These are phyloP conservation scores for Augiades crinisus DNA, from an alignment of 2,888 invertebrate species.

Conservation along the genomic window DNA sequence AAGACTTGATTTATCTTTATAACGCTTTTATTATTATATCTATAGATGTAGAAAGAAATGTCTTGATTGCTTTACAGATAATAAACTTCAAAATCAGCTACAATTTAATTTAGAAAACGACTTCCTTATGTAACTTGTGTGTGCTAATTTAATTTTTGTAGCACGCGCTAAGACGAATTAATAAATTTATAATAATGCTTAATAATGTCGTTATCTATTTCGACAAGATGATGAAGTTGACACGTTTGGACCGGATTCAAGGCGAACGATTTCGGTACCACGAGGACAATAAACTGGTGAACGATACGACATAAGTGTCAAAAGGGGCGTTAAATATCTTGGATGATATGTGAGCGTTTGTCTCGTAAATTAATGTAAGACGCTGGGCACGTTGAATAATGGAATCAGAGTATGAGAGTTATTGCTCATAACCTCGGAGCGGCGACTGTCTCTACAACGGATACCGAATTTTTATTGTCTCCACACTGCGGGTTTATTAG, in stretches of 20 bases:
- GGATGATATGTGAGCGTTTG: constrained; percentile 69
- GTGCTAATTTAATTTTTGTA: too few species aligned
- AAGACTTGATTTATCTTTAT: too few species aligned
- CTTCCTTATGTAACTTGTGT: too few species aligned
- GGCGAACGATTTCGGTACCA: constrained; percentile 57
- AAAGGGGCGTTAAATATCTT: constrained; percentile 72
- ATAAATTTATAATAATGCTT: too few species aligned
- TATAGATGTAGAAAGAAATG: too few species aligned
- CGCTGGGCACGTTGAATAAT: constrained; percentile 60
- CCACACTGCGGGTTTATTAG: constrained; percentile 29
- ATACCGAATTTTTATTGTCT: constrained; percentile 55
- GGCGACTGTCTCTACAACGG: constrained; percentile 43
- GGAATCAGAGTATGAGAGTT: constrained; percentile 78
- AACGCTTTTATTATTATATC: too few species aligned
- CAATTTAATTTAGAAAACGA: too few species aligned
- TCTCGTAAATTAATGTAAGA: constrained; percentile 76
- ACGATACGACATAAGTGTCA: constrained; percentile 70
- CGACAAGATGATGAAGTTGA: constrained; percentile 25
- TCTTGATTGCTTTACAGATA: too few species aligned
- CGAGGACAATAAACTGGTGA: constrained; percentile 61
- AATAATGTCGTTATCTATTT: background rate
- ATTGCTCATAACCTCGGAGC: constrained; percentile 66
- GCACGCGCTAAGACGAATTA: too few species aligned
- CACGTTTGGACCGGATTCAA: constrained; percentile 31
- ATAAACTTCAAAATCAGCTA: too few species aligned